A percentile compares a stretch with the other conserved stretches of the same genome.
Evolutionary conservation across 2,113 vertebrate genomes (phyloP).

Genomic region (Empidonax traillii): DNA sequence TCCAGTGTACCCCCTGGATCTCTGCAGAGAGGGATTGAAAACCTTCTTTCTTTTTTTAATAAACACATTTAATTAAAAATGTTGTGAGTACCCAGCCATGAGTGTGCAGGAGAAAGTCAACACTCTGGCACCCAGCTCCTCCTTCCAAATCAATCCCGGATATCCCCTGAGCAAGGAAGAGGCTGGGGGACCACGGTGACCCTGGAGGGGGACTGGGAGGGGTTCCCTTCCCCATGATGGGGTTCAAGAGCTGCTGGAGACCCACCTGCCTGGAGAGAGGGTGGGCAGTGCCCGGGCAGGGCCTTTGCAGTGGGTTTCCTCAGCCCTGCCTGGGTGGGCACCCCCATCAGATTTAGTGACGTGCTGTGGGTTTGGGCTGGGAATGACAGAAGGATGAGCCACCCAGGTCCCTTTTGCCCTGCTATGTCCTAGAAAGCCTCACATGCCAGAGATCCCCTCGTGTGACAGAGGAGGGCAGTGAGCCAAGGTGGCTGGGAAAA

Average conservation of each 20-base stretch:
- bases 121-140: not conserved
- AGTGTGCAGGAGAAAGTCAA: not conserved
- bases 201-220: not conserved
- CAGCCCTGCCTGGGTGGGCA: not conserved
- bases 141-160: not conserved
- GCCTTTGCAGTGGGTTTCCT: not conserved
- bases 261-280: not conserved
- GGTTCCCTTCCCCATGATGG: rapidly evolving
- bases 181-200: not conserved
- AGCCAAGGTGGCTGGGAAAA: not conserved
- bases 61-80: slow-evolving; percentile 58
- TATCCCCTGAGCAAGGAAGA: not conserved
- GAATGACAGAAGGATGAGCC: not conserved
- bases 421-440: not conserved
- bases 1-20: slow-evolving; percentile 33
- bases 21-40: slow-evolving; percentile 28
- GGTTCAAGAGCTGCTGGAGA: not conserved
- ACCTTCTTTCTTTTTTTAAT: slow-evolving; percentile 27
- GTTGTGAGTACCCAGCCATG: not conserved
- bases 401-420: not conserved
- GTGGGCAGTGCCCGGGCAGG: not conserved
- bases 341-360: not conserved
- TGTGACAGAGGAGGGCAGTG: rapidly evolving
- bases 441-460: rapidly evolving
- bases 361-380: rapidly evolving